Evolutionary conservation across 2,888 invertebrate genomes (phyloP).

Genomic region (Norana najaformis): DNA sequence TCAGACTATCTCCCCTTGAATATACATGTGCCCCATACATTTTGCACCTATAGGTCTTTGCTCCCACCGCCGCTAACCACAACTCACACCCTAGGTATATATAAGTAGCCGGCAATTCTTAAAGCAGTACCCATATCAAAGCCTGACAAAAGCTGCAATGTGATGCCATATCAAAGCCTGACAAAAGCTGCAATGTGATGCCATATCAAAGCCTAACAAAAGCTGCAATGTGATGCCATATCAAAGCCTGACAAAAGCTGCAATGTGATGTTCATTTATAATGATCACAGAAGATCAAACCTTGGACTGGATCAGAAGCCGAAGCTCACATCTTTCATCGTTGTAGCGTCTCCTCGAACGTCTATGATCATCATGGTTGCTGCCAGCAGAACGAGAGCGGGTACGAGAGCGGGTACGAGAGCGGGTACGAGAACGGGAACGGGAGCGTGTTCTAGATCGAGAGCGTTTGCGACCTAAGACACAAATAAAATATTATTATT

Average conservation of each 20-base stretch:
- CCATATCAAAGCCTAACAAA: not conserved
- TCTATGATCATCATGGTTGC: conserved; percentile 28
- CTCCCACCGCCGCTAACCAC: too few relatives aligned
- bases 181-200: too few relatives aligned
- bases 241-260: not conserved
- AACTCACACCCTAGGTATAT: too few relatives aligned
- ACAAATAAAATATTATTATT: not conserved
- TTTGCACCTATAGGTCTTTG: too few relatives aligned
- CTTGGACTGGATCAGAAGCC: conserved; percentile 31
- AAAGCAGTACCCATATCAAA: not conserved
- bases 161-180: too few relatives aligned
- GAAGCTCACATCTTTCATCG: conserved; percentile 27
- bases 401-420: not conserved
- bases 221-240: not conserved
- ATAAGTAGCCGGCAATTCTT: not conserved
- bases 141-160: too few relatives aligned
- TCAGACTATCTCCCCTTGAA: too few relatives aligned
- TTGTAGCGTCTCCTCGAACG: not conserved
- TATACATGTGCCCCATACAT: too few relatives aligned
- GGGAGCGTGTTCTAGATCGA: not conserved
- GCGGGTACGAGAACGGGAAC: not conserved
- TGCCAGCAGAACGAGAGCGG: conserved; percentile 23
- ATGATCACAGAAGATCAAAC: not conserved
- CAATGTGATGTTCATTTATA: not conserved
- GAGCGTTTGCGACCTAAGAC: conserved; percentile 25